phyloP scores from a whole-genome alignment of 2,113 vertebrate species.

The Acanthochromis polyacanthus region DNA sequence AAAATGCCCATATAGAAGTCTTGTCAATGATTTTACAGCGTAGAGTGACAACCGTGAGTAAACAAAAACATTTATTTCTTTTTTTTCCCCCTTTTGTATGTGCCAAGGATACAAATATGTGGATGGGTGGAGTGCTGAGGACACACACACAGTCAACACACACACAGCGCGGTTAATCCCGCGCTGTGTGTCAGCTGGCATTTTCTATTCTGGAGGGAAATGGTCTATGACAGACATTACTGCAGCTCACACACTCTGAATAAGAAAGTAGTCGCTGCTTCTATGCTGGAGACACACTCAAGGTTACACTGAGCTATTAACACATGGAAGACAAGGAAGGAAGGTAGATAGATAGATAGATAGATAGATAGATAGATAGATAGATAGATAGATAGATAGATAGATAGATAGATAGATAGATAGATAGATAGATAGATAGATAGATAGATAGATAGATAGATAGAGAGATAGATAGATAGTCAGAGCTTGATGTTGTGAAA shows the following conservation, averaged over 20 bases:
- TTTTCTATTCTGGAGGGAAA: slow-evolving; percentile 72
- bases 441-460: slow-evolving; percentile 7
- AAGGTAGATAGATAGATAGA: neutral
- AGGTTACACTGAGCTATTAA: slow-evolving; percentile 56
- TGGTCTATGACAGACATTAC: slow-evolving; percentile 74
- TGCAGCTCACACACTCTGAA: slow-evolving; percentile 69
- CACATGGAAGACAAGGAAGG: slow-evolving; percentile 1
- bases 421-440: neutral
- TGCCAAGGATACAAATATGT: neutral
- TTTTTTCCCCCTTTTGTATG: neutral
- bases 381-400: neutral
- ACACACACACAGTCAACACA: slow-evolving; percentile 8
- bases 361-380: no score
- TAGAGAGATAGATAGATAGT: neutral
- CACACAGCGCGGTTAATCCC: slow-evolving; percentile 49
- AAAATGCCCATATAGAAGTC: no score
- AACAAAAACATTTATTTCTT: neutral
- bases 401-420: slow-evolving; percentile 8
- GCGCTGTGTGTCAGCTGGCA: slow-evolving; percentile 65
- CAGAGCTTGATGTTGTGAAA: neutral
- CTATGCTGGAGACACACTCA: slow-evolving; percentile 47
- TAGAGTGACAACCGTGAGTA: no score
- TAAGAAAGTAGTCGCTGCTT: slow-evolving; percentile 54
- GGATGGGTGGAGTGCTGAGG: slow-evolving; percentile 5
- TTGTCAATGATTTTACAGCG: no score